A percentile compares a stretch with the other conserved stretches of the same genome.
Evolutionary conservation across 1,140 invertebrate genomes (phyloP).

Genomic region (Drosophila watanabei): DNA sequence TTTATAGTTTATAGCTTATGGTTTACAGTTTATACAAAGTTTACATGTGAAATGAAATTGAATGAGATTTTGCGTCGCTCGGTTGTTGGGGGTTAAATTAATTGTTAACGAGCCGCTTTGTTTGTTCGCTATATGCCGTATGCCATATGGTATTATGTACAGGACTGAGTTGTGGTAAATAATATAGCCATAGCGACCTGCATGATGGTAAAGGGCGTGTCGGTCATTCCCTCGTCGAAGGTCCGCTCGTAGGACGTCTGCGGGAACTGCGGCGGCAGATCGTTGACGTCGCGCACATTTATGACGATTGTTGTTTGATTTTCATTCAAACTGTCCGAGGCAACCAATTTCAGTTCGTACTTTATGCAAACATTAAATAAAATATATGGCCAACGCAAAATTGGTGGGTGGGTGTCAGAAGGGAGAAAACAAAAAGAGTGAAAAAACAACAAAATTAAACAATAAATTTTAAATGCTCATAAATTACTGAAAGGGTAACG

Average conservation of each 20-base stretch:
- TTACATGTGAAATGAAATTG: constrained; percentile 54
- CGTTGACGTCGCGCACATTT: constrained; percentile 92
- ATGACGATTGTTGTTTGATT: constrained; percentile 92
- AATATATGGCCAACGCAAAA: constrained; percentile 41
- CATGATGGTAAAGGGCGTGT: constrained; percentile 88
- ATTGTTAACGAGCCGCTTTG: constrained; percentile 58
- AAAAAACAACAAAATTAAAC: constrained; percentile 50
- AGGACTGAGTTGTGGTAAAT: constrained; percentile 40
- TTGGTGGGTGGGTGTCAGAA: neutral
- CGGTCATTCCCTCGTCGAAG: constrained; percentile 89
- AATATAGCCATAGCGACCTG: constrained; percentile 86
- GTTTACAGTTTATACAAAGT: constrained; percentile 47
- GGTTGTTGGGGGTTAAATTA: constrained; percentile 63
- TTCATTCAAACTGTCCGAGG: constrained; percentile 94
- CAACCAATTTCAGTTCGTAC: constrained; percentile 95
- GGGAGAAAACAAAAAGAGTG: constrained; percentile 17
- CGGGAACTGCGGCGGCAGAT: constrained; percentile 92
- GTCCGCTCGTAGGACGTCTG: constrained; percentile 89
- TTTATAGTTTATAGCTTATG: neutral
- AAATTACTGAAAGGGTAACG: constrained; percentile 52
- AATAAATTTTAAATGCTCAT: constrained; percentile 50
- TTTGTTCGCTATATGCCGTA: constrained; percentile 27
- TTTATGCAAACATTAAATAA: constrained; percentile 80
- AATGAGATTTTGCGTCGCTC: constrained; percentile 48
- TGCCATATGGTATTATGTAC: constrained; percentile 32